Percentiles rank a stretch among this genome's conserved stretches.
Conservation (phyloP, 1,140 invertebrate species). For the Rhagoletis zephyria region DNA sequence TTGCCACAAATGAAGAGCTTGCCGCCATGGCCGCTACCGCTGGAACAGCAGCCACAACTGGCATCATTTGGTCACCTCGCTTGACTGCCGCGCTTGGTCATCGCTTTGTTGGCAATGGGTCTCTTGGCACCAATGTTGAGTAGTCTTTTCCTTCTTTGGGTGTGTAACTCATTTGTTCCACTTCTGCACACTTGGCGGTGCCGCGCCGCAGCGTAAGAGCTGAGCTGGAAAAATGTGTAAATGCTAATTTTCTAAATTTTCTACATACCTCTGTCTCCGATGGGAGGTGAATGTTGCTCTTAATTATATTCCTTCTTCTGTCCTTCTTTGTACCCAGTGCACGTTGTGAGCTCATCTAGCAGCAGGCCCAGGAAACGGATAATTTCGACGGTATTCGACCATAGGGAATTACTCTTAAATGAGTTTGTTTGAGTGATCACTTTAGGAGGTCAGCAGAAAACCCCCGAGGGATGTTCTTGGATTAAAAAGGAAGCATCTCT, state of each 20-base stretch:
- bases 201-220: neutral
- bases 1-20: neutral
- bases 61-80: conserved; percentile 8
- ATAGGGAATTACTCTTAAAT: too few species aligned
- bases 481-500: too few species aligned
- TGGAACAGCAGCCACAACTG: neutral
- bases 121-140: neutral
- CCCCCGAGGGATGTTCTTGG: too few species aligned
- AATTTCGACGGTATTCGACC: too few species aligned
- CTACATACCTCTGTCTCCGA: neutral
- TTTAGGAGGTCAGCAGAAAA: too few species aligned
- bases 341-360: too few species aligned
- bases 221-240: conserved; percentile 34
- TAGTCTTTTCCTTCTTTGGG: neutral
- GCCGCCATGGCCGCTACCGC: neutral
- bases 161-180: conserved; percentile 9
- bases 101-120: conserved; percentile 5
- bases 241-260: conserved; percentile 19
- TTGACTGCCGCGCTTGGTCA: conserved; percentile 29
- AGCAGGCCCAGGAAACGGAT: too few species aligned
- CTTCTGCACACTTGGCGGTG: conserved; percentile 7
- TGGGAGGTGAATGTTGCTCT: neutral
- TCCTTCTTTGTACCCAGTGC: neutral
- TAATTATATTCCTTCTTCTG: neutral
- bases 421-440: too few species aligned